Base-by-base conservation (phyloP, 1,140 invertebrate species). In the Drosophila parabipectinata region DNA sequence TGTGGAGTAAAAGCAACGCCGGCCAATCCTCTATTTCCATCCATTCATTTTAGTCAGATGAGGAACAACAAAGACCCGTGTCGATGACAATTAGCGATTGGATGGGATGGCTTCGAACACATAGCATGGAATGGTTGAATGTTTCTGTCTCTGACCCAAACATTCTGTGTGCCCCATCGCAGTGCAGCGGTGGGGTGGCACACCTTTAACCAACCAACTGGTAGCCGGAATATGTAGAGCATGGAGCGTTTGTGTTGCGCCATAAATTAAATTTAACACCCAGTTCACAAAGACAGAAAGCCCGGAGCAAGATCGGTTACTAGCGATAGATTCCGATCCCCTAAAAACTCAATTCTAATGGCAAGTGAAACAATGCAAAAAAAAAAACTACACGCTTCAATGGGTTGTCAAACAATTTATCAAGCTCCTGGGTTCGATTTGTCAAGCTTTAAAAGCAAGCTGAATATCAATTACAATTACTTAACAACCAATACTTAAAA, bases 251-350 rank as follows among this genome's bases (percentile, higher is more conserved):
- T 74, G 54, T 76, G 72, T 76, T 75, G 73, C 55, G 83, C 82
- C 82, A 87, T 87, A 87, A 87, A 87, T 87, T 87, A 88, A 87
- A 87, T 87, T 87, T 88, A 87, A 87, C 81, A 82, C 82, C 82
- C 51, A 50, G 21, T 32, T 18, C 59, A 44, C 47, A 63, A 32
- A 63, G 59, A 63, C 32, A 30, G 45, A 41, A 62, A 39, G 28
- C 21, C 58, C 59, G 15, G 50, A 24, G 18, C 15, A 47, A 80
- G 81, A 85, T 85, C 77, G 73, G 68, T 39, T 63, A 44, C 24
- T 44, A 41, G 34, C 34, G 60, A 64, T 67, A 67, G 59, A 67
- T 67, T 45, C 56, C 32, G 44, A 47, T 47, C 44, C 58, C 56
- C 32, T 26, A 24, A 21, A 47, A 72, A 61, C 50, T 52, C 67